Conservation (phyloP, 2,797 vertebrate genomes). For the Stomatorhinus walkeri region DNA sequence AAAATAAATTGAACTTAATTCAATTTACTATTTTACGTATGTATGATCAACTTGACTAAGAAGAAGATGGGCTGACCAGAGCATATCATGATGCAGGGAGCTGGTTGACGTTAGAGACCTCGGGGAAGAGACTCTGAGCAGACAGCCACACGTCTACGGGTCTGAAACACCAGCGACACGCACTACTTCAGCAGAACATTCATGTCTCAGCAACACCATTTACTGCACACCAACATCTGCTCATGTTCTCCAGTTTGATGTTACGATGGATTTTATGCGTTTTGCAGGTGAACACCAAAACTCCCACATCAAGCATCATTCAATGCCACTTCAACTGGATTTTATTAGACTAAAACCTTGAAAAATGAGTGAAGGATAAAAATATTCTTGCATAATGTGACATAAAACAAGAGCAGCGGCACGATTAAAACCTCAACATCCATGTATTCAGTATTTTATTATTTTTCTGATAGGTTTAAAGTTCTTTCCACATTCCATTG, state of each 20-base stretch:
- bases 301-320: neutral
- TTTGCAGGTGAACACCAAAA: neutral
- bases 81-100: constrained; percentile 73
- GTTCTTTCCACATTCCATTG: too few relatives aligned
- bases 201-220: neutral
- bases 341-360: neutral
- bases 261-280: constrained; percentile 81
- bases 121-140: constrained; percentile 60
- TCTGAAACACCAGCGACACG: constrained; percentile 45
- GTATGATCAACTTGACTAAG: neutral
- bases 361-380: neutral
- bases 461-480: too few relatives aligned
- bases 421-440: too few relatives aligned
- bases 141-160: constrained; percentile 82
- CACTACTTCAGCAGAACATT: neutral
- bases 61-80: constrained; percentile 61
- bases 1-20: too few relatives aligned
- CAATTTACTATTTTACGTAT: neutral
- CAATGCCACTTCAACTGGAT: neutral
- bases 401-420: too few relatives aligned
- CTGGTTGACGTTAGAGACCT: constrained; percentile 70
- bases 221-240: constrained; percentile 27
- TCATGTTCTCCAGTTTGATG: constrained; percentile 87
- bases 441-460: too few relatives aligned
- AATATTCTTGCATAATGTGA: too few relatives aligned